These are phyloP conservation scores for Odontesthes bonariensis DNA, from an alignment of 2,113 vertebrate species.

Conservation along the genomic window DNA sequence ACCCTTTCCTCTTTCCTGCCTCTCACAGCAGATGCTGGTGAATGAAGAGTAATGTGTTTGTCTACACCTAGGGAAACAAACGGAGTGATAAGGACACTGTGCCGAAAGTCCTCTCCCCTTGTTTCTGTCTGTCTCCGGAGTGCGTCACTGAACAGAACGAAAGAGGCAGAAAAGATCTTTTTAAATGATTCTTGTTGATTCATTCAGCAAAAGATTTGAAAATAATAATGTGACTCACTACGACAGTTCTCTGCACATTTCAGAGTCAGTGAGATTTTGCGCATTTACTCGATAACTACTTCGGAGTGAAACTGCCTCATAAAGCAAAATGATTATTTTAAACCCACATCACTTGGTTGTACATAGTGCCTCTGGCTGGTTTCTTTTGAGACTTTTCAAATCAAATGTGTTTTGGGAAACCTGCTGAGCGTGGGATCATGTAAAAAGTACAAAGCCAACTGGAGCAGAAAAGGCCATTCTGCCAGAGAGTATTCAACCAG, in stretches of 20 bases:
- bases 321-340: slow-evolving; percentile 30
- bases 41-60: neutral
- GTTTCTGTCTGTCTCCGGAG: neutral
- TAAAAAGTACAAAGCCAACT: slow-evolving; percentile 62
- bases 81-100: neutral
- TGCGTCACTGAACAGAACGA: slow-evolving; percentile 12
- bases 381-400: slow-evolving; percentile 42
- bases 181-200: slow-evolving; percentile 7
- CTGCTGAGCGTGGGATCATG: slow-evolving; percentile 53
- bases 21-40: neutral
- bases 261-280: neutral
- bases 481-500: slow-evolving; percentile 35
- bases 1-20: neutral
- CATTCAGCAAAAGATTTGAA: slow-evolving; percentile 6
- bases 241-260: slow-evolving; percentile 1
- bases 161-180: slow-evolving; percentile 8
- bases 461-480: slow-evolving; percentile 70
- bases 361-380: slow-evolving; percentile 22
- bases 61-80: too few species aligned
- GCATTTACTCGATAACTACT: neutral
- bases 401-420: slow-evolving; percentile 61
- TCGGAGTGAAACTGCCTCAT: slow-evolving; percentile 33
- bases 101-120: neutral
- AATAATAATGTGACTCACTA: slow-evolving; percentile 24
- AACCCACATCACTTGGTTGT: slow-evolving; percentile 35